Conservation (phyloP, 2,113 vertebrate species). For the Glaucidium brasilianum region DNA sequence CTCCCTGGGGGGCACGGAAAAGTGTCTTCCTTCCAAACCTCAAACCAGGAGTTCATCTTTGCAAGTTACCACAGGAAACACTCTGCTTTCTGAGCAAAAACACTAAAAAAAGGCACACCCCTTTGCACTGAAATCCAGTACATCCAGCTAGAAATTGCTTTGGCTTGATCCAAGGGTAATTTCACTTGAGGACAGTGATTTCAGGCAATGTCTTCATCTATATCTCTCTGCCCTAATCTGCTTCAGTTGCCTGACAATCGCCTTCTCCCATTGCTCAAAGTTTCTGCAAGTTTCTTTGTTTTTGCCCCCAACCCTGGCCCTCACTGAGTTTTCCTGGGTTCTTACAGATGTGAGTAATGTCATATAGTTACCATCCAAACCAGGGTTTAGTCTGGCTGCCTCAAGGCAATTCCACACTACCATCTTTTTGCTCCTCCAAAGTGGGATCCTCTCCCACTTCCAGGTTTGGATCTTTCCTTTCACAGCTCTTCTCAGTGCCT, state of each 20-base stretch:
- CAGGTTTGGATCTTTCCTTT: background rate
- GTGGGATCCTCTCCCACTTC: background rate
- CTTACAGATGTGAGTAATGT: background rate
- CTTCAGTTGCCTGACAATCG: background rate
- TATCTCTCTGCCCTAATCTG: background rate
- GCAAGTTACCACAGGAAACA: conserved; percentile 1
- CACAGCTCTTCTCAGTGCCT: background rate
- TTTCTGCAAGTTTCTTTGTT: background rate
- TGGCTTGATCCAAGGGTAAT: background rate
- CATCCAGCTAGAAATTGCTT: background rate
- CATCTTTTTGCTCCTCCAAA: background rate
- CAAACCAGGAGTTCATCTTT: background rate
- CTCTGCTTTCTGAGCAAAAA: background rate
- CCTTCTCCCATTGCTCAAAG: background rate
- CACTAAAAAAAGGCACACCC: background rate
- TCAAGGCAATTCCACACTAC: background rate
- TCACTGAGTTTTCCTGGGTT: background rate
- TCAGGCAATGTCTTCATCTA: background rate
- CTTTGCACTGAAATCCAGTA: background rate
- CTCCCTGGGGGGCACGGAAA: background rate
- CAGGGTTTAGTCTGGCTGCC: background rate
- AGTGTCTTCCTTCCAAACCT: background rate
- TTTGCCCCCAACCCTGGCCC: background rate
- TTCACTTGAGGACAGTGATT: background rate
- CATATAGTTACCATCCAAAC: background rate